Conservation (phyloP, 2,888 invertebrate genomes). For the Leucozona laternaria region DNA sequence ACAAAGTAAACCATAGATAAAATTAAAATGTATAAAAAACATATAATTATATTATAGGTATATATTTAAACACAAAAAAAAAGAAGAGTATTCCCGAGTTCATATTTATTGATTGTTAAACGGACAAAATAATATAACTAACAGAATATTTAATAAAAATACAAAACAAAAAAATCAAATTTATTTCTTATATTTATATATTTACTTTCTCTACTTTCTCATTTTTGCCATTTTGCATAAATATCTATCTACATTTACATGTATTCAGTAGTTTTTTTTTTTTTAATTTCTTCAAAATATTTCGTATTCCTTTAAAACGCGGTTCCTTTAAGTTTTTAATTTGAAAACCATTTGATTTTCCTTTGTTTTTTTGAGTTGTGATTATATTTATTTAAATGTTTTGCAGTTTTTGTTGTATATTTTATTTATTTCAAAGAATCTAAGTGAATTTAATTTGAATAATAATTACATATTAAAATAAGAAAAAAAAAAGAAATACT, state of each 20-base stretch:
- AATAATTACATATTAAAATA: slow-evolving; percentile 5
- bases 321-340: slow-evolving; percentile 33
- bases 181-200: neutral
- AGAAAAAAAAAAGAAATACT: slow-evolving; percentile 40
- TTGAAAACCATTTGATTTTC: neutral
- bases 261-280: slow-evolving; percentile 12
- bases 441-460: slow-evolving; percentile 38
- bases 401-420: slow-evolving; percentile 17
- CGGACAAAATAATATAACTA: slow-evolving; percentile 56
- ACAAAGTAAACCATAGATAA: slow-evolving; percentile 74
- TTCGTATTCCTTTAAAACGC: neutral
- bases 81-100: slow-evolving; percentile 73
- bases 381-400: slow-evolving; percentile 33
- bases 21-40: slow-evolving; percentile 32
- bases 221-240: slow-evolving; percentile 26
- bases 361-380: slow-evolving; percentile 65
- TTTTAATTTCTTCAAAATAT: neutral
- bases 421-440: slow-evolving; percentile 59
- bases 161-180: neutral
- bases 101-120: slow-evolving; percentile 76
- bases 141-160: slow-evolving; percentile 47
- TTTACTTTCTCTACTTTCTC: too few relatives aligned
- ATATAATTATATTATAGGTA: slow-evolving; percentile 26
- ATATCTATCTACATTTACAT: neutral
- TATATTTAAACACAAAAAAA: slow-evolving; percentile 46